Conservation (phyloP, 2,113 vertebrate species). For the Callionymus lyra region DNA sequence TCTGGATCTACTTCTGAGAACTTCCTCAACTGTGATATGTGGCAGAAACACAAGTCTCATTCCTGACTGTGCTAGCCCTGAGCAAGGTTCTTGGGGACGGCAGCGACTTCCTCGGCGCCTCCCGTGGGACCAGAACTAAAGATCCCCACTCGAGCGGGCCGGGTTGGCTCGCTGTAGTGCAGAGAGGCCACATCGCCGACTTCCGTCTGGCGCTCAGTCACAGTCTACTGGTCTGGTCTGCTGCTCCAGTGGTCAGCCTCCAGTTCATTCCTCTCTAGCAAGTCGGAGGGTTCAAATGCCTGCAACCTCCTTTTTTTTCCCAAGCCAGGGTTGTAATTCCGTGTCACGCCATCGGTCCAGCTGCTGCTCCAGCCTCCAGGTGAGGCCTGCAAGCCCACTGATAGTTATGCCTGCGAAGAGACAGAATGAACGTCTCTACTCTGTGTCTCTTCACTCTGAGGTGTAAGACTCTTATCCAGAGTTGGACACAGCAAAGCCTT, state of each 20-base stretch:
- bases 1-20: constrained; percentile 58
- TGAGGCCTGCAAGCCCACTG: constrained; percentile 38
- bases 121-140: constrained; percentile 33
- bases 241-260: constrained; percentile 37
- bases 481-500: constrained; percentile 6
- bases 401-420: constrained; percentile 53
- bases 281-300: constrained; percentile 15
- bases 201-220: constrained; percentile 52
- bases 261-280: constrained; percentile 36
- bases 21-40: constrained; percentile 41
- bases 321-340: constrained; percentile 49
- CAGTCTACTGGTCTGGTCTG: constrained; percentile 42
- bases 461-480: constrained; percentile 9
- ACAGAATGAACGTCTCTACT: constrained; percentile 9
- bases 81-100: constrained; percentile 32
- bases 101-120: constrained; percentile 22
- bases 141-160: constrained; percentile 42
- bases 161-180: constrained; percentile 50
- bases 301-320: constrained; percentile 12
- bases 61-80: constrained; percentile 23
- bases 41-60: constrained; percentile 20
- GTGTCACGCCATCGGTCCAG: constrained; percentile 25
- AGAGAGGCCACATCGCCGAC: constrained; percentile 48
- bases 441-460: constrained; percentile 15
- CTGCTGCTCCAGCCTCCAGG: constrained; percentile 39